phyloP scores from a whole-genome alignment of 2,113 vertebrate species.

The Microtus oregoni region DNA sequence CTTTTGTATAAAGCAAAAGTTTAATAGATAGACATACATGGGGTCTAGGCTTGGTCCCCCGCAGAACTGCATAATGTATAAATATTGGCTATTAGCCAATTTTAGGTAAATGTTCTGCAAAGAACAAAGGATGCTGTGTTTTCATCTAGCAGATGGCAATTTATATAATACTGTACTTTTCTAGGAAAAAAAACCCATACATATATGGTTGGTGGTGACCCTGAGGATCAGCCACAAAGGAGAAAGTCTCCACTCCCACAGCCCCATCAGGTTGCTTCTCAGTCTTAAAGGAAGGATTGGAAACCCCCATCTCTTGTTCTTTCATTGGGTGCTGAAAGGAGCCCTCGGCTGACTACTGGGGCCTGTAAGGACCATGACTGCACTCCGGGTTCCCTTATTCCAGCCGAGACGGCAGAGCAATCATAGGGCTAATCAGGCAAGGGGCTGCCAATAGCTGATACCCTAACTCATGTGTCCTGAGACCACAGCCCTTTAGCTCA shows the following conservation, averaged over 20 bases:
- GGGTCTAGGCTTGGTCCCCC: background rate
- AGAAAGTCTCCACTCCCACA: background rate
- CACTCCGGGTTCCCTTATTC: background rate
- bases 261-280: background rate
- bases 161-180: background rate
- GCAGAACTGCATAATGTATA: slow-evolving; percentile 22
- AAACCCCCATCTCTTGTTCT: background rate
- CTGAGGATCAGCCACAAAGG: background rate
- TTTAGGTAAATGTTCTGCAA: slow-evolving; percentile 26
- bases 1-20: slow-evolving; percentile 42
- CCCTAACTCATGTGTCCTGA: background rate
- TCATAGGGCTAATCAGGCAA: background rate
- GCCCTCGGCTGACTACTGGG: background rate
- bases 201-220: background rate
- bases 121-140: slow-evolving; percentile 40
- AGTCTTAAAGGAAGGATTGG: slow-evolving; percentile 32
- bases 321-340: slow-evolving; percentile 23
- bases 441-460: background rate
- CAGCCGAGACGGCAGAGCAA: background rate
- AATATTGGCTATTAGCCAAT: slow-evolving; percentile 47
- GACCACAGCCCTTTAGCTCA: background rate
- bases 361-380: background rate
- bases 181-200: background rate
- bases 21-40: background rate
- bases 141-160: slow-evolving; percentile 10